Evolutionary conservation across 2,888 invertebrate genomes (phyloP), one percentile per base, ranked within the genome.

Genomic region (Microplitis manilae): DNA sequence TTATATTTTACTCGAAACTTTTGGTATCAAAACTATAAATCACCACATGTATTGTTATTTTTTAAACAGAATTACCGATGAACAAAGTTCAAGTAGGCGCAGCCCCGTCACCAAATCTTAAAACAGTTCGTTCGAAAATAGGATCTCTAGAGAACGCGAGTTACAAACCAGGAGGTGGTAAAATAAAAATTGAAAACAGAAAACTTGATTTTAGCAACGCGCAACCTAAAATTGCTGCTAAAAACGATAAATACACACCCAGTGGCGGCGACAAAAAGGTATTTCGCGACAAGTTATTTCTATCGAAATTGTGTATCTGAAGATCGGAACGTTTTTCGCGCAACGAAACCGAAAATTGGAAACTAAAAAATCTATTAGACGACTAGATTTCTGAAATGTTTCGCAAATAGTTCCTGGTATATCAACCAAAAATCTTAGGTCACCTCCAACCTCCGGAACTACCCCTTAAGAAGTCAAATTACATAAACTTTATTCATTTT

Each of bases 181-280:
- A 96, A 85, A 92, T 97, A 20, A 96, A 96, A 91, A 96, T 97
- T 82, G 96, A 97, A 90, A 94, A 94, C 84, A 94, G 95, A 86
- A 97, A 97, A 91, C 91, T 97, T 67, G 96, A 96, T 86, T 95
- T 95, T 83, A 94, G 95, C 86, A 95, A 95, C 83, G 95, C 95
- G 0, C 94, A 95, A 75, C 94, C 97, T 4, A 95, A 95, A 90
- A 96, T 98, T 87, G 96, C 96, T 73, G 97, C 97, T 72, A 95
- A 97, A 90, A 98, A 97, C 87, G 97, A 98, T 78, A 93, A 93
- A 80, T 97, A 98, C 85, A 91, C 92, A 79, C 96, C 98, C 1
- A 95, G 95, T 85, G 96, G 97, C 81, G 97, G 98, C 61, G 95
- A 96, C 83, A 96, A 96, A 89, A 97, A 98, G 95, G 97, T 96